A percentile compares a stretch with the other conserved stretches of the same genome.
These are phyloP conservation scores for Tychaedon coryphoeus DNA, from an alignment of 2,113 vertebrate genomes.

Conservation along the genomic window DNA sequence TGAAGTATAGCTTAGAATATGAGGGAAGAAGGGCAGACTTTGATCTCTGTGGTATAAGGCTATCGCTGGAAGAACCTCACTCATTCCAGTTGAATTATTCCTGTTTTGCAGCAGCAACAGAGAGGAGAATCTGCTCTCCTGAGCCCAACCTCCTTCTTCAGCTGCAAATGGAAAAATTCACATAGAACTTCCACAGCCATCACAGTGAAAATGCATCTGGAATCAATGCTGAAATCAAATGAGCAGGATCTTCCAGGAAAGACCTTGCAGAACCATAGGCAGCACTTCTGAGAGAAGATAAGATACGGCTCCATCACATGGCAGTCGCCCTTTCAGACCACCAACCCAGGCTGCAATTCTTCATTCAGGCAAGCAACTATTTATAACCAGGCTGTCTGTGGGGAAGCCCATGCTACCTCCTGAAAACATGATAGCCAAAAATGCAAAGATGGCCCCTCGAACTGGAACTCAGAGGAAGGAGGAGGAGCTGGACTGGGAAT, in stretches of 20 bases:
- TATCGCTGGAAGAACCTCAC: neutral
- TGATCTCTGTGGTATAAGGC: neutral
- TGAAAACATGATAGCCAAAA: neutral
- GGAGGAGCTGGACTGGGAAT: neutral
- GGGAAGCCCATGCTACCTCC: neutral
- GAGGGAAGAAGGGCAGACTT: conserved; percentile 8
- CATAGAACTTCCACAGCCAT: neutral
- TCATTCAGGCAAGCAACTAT: neutral
- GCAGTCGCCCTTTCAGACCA: neutral
- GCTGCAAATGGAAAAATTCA: neutral
- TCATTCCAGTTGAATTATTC: neutral
- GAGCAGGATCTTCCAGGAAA: neutral
- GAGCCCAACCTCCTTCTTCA: neutral
- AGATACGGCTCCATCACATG: neutral
- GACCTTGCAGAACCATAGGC: neutral
- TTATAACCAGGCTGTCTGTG: neutral
- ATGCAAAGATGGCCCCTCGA: neutral
- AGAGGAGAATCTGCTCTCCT: neutral
- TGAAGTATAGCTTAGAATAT: neutral
- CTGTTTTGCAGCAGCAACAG: neutral
- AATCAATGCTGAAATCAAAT: neutral
- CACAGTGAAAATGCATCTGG: neutral
- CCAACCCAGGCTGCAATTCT: neutral
- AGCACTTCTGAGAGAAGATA: conserved; percentile 6
- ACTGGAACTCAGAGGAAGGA: neutral